phyloP scores from a whole-genome alignment of 2,888 invertebrate species.

The Bunonema sp. region DNA sequence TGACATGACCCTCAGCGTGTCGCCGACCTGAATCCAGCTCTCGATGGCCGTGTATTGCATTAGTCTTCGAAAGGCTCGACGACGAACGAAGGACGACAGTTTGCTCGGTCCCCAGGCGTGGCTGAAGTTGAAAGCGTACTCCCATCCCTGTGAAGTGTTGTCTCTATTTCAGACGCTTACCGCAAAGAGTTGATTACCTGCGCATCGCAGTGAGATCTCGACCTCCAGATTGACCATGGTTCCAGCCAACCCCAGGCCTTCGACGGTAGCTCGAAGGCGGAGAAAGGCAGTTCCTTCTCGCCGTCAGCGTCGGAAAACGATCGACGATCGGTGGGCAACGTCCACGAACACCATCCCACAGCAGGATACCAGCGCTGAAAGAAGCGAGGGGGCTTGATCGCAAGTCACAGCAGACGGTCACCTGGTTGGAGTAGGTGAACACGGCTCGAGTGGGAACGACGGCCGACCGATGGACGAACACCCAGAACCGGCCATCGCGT shows the following conservation, averaged over 20 bases:
- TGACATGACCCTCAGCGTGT: too few species aligned
- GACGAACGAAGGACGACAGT: conserved; percentile 7
- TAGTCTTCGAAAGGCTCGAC: conserved; percentile 10
- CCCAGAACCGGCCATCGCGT: conserved; percentile 8
- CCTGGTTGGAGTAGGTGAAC: conserved; percentile 13
- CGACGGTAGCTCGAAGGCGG: conserved; percentile 2
- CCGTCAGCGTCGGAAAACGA: conserved; percentile 6
- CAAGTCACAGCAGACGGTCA: not conserved
- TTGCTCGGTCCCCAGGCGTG: conserved; percentile 4
- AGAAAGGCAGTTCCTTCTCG: conserved; percentile 1
- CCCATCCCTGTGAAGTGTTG: conserved; percentile 10
- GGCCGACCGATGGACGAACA: conserved; percentile 10
- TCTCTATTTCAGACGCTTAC: not conserved
- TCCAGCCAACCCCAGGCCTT: conserved; percentile 18
- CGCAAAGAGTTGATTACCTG: not conserved
- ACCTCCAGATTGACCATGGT: conserved; percentile 8
- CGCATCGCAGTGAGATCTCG: not conserved
- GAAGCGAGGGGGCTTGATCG: not conserved
- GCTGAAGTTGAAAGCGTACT: conserved; percentile 10
- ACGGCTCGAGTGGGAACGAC: conserved; percentile 8
- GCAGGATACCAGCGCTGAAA: conserved; percentile 14
- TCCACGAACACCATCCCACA: conserved; percentile 8
- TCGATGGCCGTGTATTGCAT: conserved; percentile 13
- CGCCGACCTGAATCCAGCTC: conserved; percentile 10
- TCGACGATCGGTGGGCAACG: conserved; percentile 11